Percentiles rank a stretch among this genome's conserved stretches.
Conservation (phyloP, 2,888 invertebrate species). For the Enchytraeus crypticus region DNA sequence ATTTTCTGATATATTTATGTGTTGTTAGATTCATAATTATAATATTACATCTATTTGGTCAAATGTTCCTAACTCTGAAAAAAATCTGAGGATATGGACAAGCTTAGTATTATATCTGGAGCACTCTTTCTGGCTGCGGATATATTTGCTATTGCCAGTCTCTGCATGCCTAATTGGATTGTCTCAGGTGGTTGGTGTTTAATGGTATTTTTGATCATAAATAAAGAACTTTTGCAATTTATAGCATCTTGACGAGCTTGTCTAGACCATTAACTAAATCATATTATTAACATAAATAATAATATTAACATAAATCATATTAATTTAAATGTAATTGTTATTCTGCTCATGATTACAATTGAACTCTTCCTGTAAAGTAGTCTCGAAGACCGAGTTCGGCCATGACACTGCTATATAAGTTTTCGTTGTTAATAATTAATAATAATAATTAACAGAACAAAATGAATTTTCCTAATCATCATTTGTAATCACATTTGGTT, state of each 20-base stretch:
- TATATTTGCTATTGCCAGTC: conserved; percentile 82
- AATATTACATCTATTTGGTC: neutral
- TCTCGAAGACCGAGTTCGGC: too few species aligned
- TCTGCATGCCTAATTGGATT: conserved; percentile 92
- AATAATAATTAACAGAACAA: too few species aligned
- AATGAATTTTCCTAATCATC: too few species aligned
- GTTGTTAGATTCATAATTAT: too few species aligned
- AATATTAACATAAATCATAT: too few species aligned
- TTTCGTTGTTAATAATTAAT: too few species aligned
- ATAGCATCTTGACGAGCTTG: neutral
- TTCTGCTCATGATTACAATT: too few species aligned
- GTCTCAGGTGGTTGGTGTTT: conserved; percentile 85
- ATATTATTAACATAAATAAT: neutral
- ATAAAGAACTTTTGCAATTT: neutral
- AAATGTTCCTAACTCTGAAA: neutral
- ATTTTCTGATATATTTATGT: too few species aligned
- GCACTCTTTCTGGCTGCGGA: conserved; percentile 84
- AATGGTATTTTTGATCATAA: conserved; percentile 59
- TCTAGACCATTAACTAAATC: neutral
- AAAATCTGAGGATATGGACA: conserved; percentile 62
- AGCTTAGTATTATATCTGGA: conserved; percentile 80
- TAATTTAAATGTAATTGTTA: too few species aligned
- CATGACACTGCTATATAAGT: too few species aligned
- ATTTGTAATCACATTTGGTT: too few species aligned
- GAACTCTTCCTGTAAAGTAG: too few species aligned